Base-by-base conservation (phyloP, 1,140 invertebrate genomes). In the Euborellia annulipes region DNA sequence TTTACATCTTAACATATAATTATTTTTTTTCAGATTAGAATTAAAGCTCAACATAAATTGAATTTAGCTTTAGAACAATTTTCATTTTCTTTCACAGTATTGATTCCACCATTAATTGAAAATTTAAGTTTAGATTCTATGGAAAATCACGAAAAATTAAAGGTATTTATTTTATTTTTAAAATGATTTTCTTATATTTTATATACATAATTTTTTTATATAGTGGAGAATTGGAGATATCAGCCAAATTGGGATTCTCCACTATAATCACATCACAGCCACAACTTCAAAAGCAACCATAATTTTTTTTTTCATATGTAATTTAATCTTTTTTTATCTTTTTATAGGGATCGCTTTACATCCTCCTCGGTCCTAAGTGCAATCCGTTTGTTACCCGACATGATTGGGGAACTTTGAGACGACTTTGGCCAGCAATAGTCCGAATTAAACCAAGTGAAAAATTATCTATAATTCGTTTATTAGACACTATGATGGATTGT, bases 361-460 rank as follows among this genome's bases (percentile, higher is more conserved):
- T 90, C 18, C 61, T 94, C 17, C 57, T 81, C 14, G 78, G 79
- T 3, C 71, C 73, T 0, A 76, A 76, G 54, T 61, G 62, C 19
- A 64, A 65, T 0, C 74, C 76, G 1, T 59, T 89, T 7, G 60
- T 82, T 2, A 70, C 75, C 6, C 75, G 77, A 54, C 74, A 77
- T 45, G 76, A 87, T 59, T 94, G 87, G 86, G 65, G 75, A 2
- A 66, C 78, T 3, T 64, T 90, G 2, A 58, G 62, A 17, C 59
- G 69, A 18, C 56, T 89, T 3, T 91, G 87, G 85, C 79, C 85
- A 2, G 76, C 75, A 2, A 50, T 89, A 3, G 66, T 85, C 0
- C 58, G 71, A 50, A 75, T 82, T 2, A 71, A 78, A 49, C 77
- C 83, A 42, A 85, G 80, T 0, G 85, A 90, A 55, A 87, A 89